A percentile compares a stretch with the other conserved stretches of the same genome.
Evolutionary conservation across 2,797 vertebrate species (phyloP).

Genomic region (Sebastes vulpes): DNA sequence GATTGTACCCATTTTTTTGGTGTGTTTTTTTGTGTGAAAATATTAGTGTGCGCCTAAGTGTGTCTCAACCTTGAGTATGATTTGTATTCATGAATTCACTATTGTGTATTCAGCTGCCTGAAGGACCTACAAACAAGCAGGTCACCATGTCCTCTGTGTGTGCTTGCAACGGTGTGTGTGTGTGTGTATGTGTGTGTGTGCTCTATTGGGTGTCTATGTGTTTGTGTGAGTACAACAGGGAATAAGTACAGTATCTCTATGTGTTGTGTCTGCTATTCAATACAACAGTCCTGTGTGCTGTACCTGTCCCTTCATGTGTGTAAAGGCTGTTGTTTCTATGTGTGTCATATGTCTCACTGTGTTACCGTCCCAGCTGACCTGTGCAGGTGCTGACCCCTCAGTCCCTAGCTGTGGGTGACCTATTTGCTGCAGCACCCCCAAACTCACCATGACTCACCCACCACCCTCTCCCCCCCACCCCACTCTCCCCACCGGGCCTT

Average conservation of each 20-base stretch:
- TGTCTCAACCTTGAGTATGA: slow-evolving; percentile 34
- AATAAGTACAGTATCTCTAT: slow-evolving; percentile 16
- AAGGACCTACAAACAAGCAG: slow-evolving; percentile 62
- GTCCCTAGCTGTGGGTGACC: slow-evolving; percentile 51
- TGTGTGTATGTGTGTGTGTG: background rate
- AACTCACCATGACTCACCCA: slow-evolving; percentile 18
- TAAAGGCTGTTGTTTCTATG: slow-evolving; percentile 26
- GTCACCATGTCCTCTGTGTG: slow-evolving; percentile 69
- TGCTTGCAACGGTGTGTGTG: background rate
- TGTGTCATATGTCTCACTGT: slow-evolving; percentile 25
- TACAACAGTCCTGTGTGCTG: background rate
- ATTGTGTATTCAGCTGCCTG: slow-evolving; percentile 65
- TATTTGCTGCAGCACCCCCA: slow-evolving; percentile 28
- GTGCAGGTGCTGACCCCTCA: slow-evolving; percentile 41
- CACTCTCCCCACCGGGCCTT: background rate
- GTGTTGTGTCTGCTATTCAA: slow-evolving; percentile 1
- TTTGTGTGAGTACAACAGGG: slow-evolving; percentile 2
- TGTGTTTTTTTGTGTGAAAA: slow-evolving; percentile 15
- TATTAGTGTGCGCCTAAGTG: slow-evolving; percentile 25
- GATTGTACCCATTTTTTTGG: background rate
- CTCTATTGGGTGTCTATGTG: background rate
- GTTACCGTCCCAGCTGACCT: slow-evolving; percentile 31
- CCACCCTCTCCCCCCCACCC: background rate
- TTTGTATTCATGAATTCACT: slow-evolving; percentile 75
- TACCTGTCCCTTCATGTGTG: background rate